phyloP scores from a whole-genome alignment of 2,797 vertebrate genomes.

The Astyanax mexicanus region DNA sequence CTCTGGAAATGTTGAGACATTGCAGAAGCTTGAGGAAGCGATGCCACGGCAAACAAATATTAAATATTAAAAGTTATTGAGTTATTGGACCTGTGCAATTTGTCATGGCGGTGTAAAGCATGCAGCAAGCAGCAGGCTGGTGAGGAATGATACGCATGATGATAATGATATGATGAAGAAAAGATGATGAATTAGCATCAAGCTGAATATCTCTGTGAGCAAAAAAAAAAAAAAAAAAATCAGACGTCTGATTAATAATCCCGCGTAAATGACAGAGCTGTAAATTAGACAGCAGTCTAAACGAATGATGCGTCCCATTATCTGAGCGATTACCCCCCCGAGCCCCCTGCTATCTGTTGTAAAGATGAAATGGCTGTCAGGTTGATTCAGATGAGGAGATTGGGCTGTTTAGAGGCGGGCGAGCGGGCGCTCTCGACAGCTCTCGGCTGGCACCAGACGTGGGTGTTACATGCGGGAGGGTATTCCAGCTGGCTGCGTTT shows the following conservation, averaged over 20 bases:
- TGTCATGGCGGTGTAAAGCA: too few relatives aligned
- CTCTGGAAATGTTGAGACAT: too few relatives aligned
- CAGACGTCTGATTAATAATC: constrained; percentile 19
- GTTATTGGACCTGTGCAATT: too few relatives aligned
- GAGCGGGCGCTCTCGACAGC: constrained; percentile 1
- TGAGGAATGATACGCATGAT: constrained; percentile 1
- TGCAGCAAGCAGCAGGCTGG: not conserved
- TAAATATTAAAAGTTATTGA: too few relatives aligned
- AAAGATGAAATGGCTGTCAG: constrained; percentile 53
- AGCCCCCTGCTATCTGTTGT: constrained; percentile 38
- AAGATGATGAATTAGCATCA: not conserved
- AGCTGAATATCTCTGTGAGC: not conserved
- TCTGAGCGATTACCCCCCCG: constrained; percentile 32
- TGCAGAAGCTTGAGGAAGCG: too few relatives aligned
- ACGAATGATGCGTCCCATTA: constrained; percentile 28
- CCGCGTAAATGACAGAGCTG: not conserved
- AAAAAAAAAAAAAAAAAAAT: not conserved
- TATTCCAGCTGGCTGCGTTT: constrained; percentile 9
- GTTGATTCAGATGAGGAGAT: constrained; percentile 7
- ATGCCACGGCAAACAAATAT: too few relatives aligned
- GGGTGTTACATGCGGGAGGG: constrained; percentile 16
- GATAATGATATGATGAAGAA: too few relatives aligned
- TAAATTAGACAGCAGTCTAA: constrained; percentile 18
- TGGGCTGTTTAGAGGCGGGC: not conserved
- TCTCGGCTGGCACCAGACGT: constrained; percentile 6